Conservation (phyloP, 2,888 invertebrate genomes). For the Boloria euphrosyne region DNA sequence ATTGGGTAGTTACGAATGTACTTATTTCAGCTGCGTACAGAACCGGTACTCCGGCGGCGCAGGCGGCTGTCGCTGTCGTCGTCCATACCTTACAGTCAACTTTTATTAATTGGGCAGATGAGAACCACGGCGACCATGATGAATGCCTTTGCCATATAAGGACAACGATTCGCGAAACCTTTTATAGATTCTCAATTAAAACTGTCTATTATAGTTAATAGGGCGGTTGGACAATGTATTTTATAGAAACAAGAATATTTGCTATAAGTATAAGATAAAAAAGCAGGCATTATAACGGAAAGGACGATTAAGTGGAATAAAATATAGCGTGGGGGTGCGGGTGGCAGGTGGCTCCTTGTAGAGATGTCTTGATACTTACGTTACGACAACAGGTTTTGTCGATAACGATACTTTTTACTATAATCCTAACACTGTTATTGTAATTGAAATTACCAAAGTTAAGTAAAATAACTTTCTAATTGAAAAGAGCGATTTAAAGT, state of each 20-base stretch:
- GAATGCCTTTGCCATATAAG: constrained; percentile 77
- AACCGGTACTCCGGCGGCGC: constrained; percentile 68
- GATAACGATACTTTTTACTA: constrained; percentile 27
- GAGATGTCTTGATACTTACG: constrained; percentile 49
- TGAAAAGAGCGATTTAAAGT: too few relatives aligned
- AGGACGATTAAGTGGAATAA: constrained; percentile 81
- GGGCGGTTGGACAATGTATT: constrained; percentile 69
- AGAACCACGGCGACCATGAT: constrained; percentile 77
- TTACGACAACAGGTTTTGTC: constrained; percentile 2
- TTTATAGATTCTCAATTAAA: constrained; percentile 83
- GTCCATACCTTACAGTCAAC: constrained; percentile 77
- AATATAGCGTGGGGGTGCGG: constrained; percentile 81
- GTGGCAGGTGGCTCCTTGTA: constrained; percentile 75
- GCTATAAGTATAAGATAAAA: constrained; percentile 77
- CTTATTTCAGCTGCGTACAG: constrained; percentile 74
- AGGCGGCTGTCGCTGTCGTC: constrained; percentile 64
- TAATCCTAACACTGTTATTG: background rate
- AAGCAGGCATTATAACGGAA: constrained; percentile 81
- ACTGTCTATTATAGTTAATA: constrained; percentile 81
- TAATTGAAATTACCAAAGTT: background rate
- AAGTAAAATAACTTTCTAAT: too few relatives aligned
- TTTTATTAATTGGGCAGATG: constrained; percentile 83
- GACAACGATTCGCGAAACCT: constrained; percentile 78
- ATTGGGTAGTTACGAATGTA: constrained; percentile 57
- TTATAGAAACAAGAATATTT: constrained; percentile 79